Base-by-base conservation (phyloP, 2,113 vertebrate species). In the Hemibagrus wyckioides region DNA sequence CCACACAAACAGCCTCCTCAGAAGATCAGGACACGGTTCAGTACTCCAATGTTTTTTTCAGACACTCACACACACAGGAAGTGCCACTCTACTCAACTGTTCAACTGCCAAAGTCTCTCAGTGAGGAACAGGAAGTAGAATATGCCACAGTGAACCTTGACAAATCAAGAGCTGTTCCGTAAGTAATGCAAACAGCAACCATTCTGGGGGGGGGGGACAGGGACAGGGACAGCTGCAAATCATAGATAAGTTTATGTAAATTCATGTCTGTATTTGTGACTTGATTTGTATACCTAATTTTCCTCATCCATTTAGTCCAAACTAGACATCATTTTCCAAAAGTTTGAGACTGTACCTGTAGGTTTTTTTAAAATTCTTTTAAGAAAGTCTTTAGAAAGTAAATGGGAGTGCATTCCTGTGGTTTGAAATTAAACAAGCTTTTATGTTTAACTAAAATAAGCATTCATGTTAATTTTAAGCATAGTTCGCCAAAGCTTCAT, bases 21-120 rank as follows among this genome's bases (percentile, higher is more conserved):
- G 54, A 61, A 17, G 76, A 82, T 2, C 76, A 82, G 59, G 77
- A 88, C 39, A 69, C 88, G 0, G 25, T 85, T 69, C 23, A 76
- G 21, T 89, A 89, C 21, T 17, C 82, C 52, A 65, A 39, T 1
- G 3, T 87, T 71, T 0, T 48, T 84, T 88, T 86, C 71, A 80
- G n/a, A 44, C 30, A 10, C 25, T 54, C 67, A 0, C 11, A 28
- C 28, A 69, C 17, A 23, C 11, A 86, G 54, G 63, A 84, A 48
- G 54, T 17, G 39, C 28, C 69, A 79, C 77, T 80, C 15, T 82
- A 67, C 28, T 82, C 85, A 44, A 83, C 80, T 2, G 41, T 52
- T 21, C 30, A 83, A 52, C 21, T 39, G 41, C n/a, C 67, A 39
- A 28, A 25, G 4, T 52, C 7, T 76, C 30, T 21, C 1, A 23